Base-by-base conservation (phyloP, 2,888 invertebrate genomes). In the Amaurobius ferox region DNA sequence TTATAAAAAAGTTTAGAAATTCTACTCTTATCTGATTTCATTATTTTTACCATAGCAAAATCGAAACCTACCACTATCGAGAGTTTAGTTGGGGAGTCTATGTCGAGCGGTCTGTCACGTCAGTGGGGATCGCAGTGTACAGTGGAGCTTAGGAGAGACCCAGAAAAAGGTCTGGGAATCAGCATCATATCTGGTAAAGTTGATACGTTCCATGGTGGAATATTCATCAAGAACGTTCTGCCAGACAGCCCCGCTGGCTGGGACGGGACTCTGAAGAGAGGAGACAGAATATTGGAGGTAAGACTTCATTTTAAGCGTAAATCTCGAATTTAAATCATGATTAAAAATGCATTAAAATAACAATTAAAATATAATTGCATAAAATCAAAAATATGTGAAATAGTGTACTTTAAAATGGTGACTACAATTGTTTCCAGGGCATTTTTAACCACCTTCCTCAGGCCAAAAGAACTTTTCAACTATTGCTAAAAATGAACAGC, bases 181-280 rank as follows among this genome's bases (percentile, higher is more conserved):
- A 97, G 97, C 92, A 99, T 99, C 89, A 98, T 99, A 40, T 97
- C 98, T 79, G 97, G 98, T 90, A 96, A 97, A 94, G 71, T 71
- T 9, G 96, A 96, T 91, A 90, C 90, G 23, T 90, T 90, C 19
- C 79, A 67, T 29, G 88, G 93, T 94, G 99, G 99, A 6, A 98
- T 99, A 90, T 99, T 99, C 92, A 97, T 99, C 91, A 99, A 99
- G 92, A 97, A 97, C 90, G 98, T 99, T 0, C 94, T 98, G 16
- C 94, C 96, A 0, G 95, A 96, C 88, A 98, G 97, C 92, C 98
- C 99, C 0, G 99, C 99, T 0, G 98, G 97, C 70, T 93, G 94
- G 90, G 95, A 96, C 88, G 97, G 96, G n/a, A 90, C 90, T 87
- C 91, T 93, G 26, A 93, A 96, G 95, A 95, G 95, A 78, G 97